Conservation (phyloP, 2,797 vertebrate genomes). For the Sarcoramphus papa region DNA sequence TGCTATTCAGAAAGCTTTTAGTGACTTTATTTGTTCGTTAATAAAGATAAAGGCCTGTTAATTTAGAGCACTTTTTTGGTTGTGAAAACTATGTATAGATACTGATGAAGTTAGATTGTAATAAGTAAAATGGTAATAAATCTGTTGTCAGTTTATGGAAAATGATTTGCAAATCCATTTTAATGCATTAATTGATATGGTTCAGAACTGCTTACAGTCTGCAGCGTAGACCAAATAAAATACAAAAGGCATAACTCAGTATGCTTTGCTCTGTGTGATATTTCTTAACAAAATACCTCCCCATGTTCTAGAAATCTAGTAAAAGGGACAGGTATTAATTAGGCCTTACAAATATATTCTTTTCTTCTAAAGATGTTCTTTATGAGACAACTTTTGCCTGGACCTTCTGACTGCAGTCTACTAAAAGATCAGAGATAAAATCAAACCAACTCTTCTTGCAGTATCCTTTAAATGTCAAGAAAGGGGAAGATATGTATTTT, state of each 20-base stretch:
- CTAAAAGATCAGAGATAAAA: neutral
- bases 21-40: neutral
- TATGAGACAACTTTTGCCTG: neutral
- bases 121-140: neutral
- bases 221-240: neutral
- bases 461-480: neutral
- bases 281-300: neutral
- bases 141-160: neutral
- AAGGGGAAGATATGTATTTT: neutral
- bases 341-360: neutral
- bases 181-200: neutral
- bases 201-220: neutral
- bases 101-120: neutral
- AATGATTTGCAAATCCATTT: neutral
- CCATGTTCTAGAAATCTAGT: neutral
- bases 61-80: neutral
- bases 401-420: neutral
- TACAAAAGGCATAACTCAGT: neutral
- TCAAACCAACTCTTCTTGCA: neutral
- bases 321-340: neutral
- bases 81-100: neutral
- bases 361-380: neutral
- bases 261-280: neutral
- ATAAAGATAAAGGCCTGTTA: neutral
- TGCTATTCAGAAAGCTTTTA: neutral